Conservation (phyloP, 2,113 vertebrate species). For the Monopterus albus region DNA sequence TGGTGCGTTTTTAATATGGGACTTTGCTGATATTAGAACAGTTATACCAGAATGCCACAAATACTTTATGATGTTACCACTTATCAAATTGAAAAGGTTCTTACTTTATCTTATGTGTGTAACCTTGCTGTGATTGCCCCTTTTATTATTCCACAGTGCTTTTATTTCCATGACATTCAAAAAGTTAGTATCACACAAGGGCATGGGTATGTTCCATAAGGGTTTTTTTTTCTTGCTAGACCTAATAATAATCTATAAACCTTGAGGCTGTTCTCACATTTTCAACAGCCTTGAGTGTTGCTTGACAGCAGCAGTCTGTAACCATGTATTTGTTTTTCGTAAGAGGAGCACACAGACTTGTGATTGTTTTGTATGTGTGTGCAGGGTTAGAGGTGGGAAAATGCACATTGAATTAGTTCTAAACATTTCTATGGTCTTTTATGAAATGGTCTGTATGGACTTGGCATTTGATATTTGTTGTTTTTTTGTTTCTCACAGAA, state of each 20-base stretch:
- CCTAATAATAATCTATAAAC: conserved; percentile 35
- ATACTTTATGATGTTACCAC: too few relatives aligned
- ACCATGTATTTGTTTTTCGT: neutral
- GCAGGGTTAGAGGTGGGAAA: neutral
- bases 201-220: too few relatives aligned
- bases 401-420: neutral
- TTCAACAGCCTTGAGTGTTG: conserved; percentile 7
- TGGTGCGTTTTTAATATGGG: neutral
- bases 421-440: neutral
- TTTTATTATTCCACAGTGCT: conserved; percentile 21
- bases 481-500: neutral
- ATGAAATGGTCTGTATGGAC: neutral
- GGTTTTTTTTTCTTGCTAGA: neutral
- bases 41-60: neutral
- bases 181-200: too few relatives aligned
- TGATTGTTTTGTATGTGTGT: neutral
- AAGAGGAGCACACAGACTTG: neutral
- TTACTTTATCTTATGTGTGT: neutral
- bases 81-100: too few relatives aligned
- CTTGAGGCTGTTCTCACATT: conserved; percentile 26
- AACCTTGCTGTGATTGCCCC: neutral
- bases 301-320: neutral
- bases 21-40: neutral
- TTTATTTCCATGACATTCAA: conserved; percentile 26
- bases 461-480: neutral